Percentiles rank a stretch among this genome's conserved stretches.
phyloP scores from a whole-genome alignment of 2,888 invertebrate genomes.

The Carterocephalus palaemon region DNA sequence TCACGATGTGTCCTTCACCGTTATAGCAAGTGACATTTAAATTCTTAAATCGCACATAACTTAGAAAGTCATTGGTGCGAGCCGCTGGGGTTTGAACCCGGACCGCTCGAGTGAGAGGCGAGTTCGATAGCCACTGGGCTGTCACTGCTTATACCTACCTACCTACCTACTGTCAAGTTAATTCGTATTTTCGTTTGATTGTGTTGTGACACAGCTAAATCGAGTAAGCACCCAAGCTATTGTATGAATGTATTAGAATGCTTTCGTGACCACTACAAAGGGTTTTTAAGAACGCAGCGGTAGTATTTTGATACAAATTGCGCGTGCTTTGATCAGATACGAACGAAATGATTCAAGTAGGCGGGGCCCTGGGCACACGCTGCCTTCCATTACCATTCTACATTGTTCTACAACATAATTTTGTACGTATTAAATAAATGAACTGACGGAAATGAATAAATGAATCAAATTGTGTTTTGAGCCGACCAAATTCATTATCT shows the following conservation, averaged over 20 bases:
- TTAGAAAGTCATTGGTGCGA: too few species aligned
- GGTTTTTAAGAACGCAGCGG: slow-evolving; percentile 18
- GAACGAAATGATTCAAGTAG: slow-evolving; percentile 43
- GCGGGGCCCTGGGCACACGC: slow-evolving; percentile 38
- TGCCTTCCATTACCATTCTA: slow-evolving; percentile 43
- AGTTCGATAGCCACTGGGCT: too few species aligned
- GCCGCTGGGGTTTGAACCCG: too few species aligned
- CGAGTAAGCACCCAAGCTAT: neutral
- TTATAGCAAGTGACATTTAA: too few species aligned
- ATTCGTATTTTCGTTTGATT: neutral
- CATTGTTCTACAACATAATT: slow-evolving; percentile 54
- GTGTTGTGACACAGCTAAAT: neutral
- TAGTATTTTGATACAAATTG: slow-evolving; percentile 51
- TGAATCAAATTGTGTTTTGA: slow-evolving; percentile 50
- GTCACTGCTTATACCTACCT: too few species aligned
- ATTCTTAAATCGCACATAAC: too few species aligned
- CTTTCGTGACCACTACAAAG: slow-evolving; percentile 17
- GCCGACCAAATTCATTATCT: slow-evolving; percentile 33
- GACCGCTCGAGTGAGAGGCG: too few species aligned
- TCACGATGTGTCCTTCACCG: too few species aligned
- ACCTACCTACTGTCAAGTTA: neutral
- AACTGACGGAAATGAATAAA: slow-evolving; percentile 57
- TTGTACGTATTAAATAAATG: slow-evolving; percentile 54
- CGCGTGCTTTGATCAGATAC: slow-evolving; percentile 60
- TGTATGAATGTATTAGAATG: slow-evolving; percentile 3